phyloP scores from a whole-genome alignment of 2,113 vertebrate genomes.

The Phrynosoma blainvillii region DNA sequence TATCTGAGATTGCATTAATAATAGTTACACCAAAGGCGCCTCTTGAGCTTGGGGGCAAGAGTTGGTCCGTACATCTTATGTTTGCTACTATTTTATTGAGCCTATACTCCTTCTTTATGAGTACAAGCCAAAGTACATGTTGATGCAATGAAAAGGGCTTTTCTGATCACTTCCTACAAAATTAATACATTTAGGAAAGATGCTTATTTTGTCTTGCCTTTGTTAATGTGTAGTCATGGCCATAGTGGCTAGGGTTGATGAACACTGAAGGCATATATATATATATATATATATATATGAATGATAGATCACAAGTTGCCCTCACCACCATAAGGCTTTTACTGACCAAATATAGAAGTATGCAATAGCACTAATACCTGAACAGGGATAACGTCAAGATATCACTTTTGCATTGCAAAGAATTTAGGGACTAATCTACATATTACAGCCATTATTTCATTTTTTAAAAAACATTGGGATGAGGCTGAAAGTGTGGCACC shows the following conservation, averaged over 20 bases:
- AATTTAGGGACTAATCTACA: too few species aligned
- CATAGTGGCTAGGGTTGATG: too few species aligned
- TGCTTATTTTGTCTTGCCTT: not conserved
- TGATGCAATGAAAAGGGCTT: not conserved
- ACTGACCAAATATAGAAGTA: not conserved
- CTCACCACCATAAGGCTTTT: not conserved
- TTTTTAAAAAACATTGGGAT: not conserved
- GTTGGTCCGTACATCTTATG: not conserved
- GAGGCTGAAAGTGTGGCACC: not conserved
- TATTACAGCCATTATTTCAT: not conserved
- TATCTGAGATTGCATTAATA: not conserved
- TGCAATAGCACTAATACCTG: not conserved
- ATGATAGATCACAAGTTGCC: too few species aligned
- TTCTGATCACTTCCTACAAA: not conserved
- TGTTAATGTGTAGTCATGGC: not conserved
- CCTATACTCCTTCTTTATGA: too few species aligned
- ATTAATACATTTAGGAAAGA: not conserved
- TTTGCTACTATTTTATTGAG: not conserved
- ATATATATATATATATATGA: too few species aligned
- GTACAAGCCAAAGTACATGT: not conserved
- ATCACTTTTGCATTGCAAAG: not conserved
- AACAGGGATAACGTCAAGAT: not conserved
- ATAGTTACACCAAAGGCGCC: not conserved
- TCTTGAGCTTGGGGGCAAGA: too few species aligned
- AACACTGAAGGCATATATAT: too few species aligned